Conservation (phyloP, 2,888 invertebrate species). For the Acanthosepion lycidas region DNA sequence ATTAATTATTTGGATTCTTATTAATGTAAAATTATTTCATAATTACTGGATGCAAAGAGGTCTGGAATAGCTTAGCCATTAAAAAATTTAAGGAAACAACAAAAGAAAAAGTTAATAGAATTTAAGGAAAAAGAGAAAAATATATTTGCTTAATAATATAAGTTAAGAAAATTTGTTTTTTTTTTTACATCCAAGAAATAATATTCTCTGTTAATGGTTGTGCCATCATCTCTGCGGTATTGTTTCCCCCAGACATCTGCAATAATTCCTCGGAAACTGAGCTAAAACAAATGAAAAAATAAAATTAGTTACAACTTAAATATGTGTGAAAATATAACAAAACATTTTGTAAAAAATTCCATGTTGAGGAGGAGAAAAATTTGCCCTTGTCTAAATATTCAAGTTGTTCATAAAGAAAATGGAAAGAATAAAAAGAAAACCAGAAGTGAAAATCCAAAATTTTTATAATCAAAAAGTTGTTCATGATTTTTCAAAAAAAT, state of each 20-base stretch:
- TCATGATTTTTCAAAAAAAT: no score
- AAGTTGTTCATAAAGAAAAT: no score
- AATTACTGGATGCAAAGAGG: no score
- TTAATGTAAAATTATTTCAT: no score
- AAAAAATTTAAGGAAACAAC: neutral
- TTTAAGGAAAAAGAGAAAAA: neutral
- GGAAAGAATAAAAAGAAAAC: no score
- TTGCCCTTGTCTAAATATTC: no score
- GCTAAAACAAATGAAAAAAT: neutral
- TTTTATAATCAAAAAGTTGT: no score
- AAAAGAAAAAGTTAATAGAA: neutral
- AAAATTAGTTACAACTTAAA: neutral
- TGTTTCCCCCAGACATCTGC: slow-evolving; percentile 33
- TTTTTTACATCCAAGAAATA: slow-evolving; percentile 39
- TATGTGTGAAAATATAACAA: neutral
- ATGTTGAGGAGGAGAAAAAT: neutral
- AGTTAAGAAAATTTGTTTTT: neutral
- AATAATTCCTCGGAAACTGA: neutral
- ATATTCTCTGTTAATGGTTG: slow-evolving; percentile 25
- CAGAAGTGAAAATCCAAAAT: no score
- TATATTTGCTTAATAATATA: neutral
- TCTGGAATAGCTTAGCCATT: no score
- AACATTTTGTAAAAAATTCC: neutral
- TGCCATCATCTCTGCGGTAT: neutral
- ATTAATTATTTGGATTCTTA: no score